Evolutionary conservation across 1,140 invertebrate genomes (phyloP).

Genomic region (Scaptomyza graminum): DNA sequence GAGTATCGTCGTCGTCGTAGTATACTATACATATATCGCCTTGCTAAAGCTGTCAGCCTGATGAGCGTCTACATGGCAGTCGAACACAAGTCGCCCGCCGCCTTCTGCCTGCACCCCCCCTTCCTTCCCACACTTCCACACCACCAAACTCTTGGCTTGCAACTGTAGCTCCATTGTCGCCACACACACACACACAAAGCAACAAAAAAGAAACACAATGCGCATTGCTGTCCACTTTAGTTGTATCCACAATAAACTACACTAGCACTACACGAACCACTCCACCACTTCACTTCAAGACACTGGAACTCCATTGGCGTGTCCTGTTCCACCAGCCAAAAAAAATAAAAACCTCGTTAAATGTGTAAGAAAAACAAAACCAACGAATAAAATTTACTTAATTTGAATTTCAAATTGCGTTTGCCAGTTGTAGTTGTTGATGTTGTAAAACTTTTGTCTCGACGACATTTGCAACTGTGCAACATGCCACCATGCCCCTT

Average conservation of each 20-base stretch:
- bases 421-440: constrained; percentile 43
- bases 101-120: too few relatives aligned
- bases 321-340: constrained; percentile 53
- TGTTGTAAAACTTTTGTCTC: constrained; percentile 32
- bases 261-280: constrained; percentile 2
- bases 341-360: constrained; percentile 64
- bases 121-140: too few relatives aligned
- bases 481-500: neutral
- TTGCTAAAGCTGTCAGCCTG: constrained; percentile 71
- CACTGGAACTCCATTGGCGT: constrained; percentile 5
- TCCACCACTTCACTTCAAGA: constrained; percentile 13
- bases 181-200: neutral
- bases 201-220: constrained; percentile 25
- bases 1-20: constrained; percentile 37
- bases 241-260: constrained; percentile 19
- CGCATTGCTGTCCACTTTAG: constrained; percentile 31
- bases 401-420: constrained; percentile 77
- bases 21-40: constrained; percentile 73
- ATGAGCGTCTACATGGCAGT: constrained; percentile 74
- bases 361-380: constrained; percentile 28
- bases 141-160: neutral
- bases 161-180: constrained; percentile 23
- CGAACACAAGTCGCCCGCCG: constrained; percentile 46
- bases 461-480: constrained; percentile 50
- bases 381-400: constrained; percentile 26